Conservation (phyloP, 2,113 vertebrate genomes). For the Oryzias celebensis region DNA sequence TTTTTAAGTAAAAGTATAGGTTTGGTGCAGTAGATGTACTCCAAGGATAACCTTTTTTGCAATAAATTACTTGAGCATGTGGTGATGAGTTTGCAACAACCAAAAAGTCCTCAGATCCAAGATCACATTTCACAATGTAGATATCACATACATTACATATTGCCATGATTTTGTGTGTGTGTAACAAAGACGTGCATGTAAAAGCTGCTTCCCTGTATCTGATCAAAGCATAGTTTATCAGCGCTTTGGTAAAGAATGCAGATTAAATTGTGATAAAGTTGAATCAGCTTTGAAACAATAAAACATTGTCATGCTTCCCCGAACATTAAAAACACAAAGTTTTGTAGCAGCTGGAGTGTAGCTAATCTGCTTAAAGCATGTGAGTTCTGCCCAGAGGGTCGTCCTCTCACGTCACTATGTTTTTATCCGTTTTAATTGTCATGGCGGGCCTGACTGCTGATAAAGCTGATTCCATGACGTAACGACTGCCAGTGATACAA, state of each 20-base stretch:
- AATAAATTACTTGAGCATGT: no score
- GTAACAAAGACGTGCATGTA: neutral
- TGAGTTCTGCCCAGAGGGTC: constrained; percentile 34
- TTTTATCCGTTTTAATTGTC: constrained; percentile 30
- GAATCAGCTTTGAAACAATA: constrained; percentile 31
- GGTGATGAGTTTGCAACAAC: no score
- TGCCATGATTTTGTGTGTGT: neutral
- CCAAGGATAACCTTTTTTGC: no score
- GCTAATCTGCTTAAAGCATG: constrained; percentile 63
- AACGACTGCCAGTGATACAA: constrained; percentile 13
- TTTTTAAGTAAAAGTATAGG: no score
- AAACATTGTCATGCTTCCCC: constrained; percentile 26
- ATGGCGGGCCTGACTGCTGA: constrained; percentile 42
- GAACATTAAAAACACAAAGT: constrained; percentile 30
- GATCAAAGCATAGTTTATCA: constrained; percentile 33
- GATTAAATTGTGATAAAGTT: constrained; percentile 51
- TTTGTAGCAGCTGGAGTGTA: constrained; percentile 40
- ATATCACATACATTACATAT: no score
- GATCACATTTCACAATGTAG: no score
- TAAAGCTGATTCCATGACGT: constrained; percentile 44
- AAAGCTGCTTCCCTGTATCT: constrained; percentile 28
- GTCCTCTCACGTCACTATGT: constrained; percentile 41
- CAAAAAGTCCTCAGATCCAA: neutral
- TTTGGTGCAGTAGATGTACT: no score
- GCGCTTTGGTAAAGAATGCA: constrained; percentile 29